Evolutionary conservation across 2,113 vertebrate species (phyloP), one percentile per base, ranked within the genome.

Genomic region (Corythornis cristatus): DNA sequence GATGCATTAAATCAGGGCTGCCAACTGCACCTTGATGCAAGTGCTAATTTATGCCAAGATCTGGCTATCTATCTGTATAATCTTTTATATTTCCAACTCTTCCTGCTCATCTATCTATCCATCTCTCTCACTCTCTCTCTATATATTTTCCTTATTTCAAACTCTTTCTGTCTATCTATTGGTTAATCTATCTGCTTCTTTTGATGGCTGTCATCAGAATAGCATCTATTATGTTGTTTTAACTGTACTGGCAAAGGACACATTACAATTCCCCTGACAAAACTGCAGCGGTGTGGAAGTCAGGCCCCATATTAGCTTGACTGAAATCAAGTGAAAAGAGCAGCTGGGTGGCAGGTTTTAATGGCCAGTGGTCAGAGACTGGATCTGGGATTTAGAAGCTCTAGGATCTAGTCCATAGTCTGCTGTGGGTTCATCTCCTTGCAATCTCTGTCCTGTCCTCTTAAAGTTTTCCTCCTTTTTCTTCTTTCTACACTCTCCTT

Each of bases 81-180:
- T 94, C 87, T 95, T 83, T 83, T 89, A 84, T 79, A 76, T 89
- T 91, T 66, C 87, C 71, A 92, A 74, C 71, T 93, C 89, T 95
- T 95, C 91, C 95, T 94, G 79, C 86, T 94, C 79, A 80, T 88
- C 90, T 95, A 88, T 88, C 96, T 91, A 70, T 88, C 72, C 48
- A 94, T 95, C 84, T 83, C 29, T 86, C 77, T 90, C 72, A 20
- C 66, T 85, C 67, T 86, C 50, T 76, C 68, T 29, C 9, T 45
- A 62, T 20, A 14, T 60, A 57, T 75, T 62, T 94, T 94, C 37
- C 67, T 76, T 60, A 89, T 91, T 96, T 91, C 89, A 94, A 62
- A 80, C 66, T 87, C 71, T 54, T 73, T 89, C 88, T 90, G 53
- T 78, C 61, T 94, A 75, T 95, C 88, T 93, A 53, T 77, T 60